A percentile compares a stretch with the other conserved stretches of the same genome.
phyloP scores from a whole-genome alignment of 2,797 vertebrate genomes.

The Lepus townsendii region DNA sequence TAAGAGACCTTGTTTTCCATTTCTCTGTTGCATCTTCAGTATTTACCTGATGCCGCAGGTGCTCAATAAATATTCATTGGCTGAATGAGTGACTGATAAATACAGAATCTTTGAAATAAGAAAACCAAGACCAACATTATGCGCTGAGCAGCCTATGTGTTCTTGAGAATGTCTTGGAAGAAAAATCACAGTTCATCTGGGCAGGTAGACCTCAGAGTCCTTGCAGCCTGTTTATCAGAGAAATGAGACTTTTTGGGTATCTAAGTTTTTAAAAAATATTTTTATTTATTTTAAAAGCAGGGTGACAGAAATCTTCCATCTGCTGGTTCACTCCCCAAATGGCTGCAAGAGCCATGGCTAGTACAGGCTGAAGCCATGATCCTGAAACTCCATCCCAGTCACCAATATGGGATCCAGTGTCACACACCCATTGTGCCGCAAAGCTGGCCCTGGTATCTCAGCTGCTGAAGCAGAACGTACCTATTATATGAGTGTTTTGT shows the following conservation, averaged over 20 bases:
- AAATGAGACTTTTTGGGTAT: not conserved
- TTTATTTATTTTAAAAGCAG: no score
- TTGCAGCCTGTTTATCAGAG: not conserved
- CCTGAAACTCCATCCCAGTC: no score
- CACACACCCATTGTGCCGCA: no score
- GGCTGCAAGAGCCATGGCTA: no score
- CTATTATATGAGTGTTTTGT: not conserved
- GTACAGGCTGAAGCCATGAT: no score
- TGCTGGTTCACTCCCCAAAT: no score
- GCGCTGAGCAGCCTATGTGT: not conserved
- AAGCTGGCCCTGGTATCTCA: no score
- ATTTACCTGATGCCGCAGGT: not conserved
- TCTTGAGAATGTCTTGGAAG: not conserved
- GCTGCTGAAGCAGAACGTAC: not conserved
- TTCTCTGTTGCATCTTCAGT: not conserved
- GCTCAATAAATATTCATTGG: constrained; percentile 29
- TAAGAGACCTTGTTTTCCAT: not conserved
- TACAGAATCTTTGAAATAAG: constrained; percentile 39
- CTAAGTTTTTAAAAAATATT: not conserved
- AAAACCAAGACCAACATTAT: not conserved
- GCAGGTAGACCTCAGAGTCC: not conserved
- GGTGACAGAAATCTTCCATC: no score
- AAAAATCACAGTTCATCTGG: not conserved
- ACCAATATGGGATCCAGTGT: no score
- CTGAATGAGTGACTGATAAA: not conserved